Percentiles rank a stretch among this genome's conserved stretches.
Conservation (phyloP, 1,140 invertebrate genomes). For the Globodera rostochiensis region DNA sequence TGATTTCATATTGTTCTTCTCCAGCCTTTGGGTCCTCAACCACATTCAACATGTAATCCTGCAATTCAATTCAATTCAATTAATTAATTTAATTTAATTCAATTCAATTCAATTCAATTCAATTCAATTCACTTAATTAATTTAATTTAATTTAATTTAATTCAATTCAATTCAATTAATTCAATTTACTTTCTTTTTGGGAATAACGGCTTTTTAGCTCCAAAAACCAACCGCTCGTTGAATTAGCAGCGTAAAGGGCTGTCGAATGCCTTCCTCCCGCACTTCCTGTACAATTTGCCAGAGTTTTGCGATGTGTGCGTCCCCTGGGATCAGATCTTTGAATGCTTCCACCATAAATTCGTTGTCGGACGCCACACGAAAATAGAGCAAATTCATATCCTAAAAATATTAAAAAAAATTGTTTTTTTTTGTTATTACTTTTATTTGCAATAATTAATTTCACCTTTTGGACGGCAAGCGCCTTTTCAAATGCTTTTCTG, state of each 20-base stretch:
- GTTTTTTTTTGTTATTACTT: neutral
- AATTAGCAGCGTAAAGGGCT: conserved; percentile 53
- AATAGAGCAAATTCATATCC: conserved; percentile 61
- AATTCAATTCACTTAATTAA: too few species aligned
- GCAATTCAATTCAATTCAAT: neutral
- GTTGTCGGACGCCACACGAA: conserved; percentile 58
- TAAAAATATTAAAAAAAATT: conserved; percentile 29
- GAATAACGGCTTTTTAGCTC: too few species aligned
- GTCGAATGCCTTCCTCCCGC: conserved; percentile 45
- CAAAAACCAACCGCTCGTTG: conserved; percentile 59
- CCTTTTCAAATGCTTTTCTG: conserved; percentile 54
- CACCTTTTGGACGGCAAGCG: conserved; percentile 57
- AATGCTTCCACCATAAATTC: conserved; percentile 60
- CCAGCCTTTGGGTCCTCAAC: neutral
- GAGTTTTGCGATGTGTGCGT: conserved; percentile 59
- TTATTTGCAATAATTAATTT: neutral
- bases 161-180: too few species aligned
- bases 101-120: too few species aligned
- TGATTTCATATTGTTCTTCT: neutral
- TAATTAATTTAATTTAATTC: too few species aligned
- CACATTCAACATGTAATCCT: neutral
- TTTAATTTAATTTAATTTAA: too few species aligned
- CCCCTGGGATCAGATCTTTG: conserved; percentile 54
- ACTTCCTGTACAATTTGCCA: conserved; percentile 56
- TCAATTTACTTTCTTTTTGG: too few species aligned